These are phyloP conservation scores for Chalcis sispes DNA, from an alignment of 2,888 invertebrate species.

Conservation along the genomic window DNA sequence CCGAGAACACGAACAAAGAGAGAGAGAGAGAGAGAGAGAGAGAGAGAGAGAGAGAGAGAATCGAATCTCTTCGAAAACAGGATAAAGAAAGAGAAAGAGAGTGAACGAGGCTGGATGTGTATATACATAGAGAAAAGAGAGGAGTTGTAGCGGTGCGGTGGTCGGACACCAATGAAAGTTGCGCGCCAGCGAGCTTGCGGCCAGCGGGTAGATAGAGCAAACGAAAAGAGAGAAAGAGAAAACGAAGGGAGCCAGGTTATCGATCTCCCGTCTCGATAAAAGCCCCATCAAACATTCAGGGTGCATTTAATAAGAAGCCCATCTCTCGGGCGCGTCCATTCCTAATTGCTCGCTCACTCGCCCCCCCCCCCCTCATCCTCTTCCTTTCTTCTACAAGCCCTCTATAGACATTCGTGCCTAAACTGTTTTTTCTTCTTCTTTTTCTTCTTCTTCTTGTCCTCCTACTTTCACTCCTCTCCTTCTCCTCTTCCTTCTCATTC, in stretches of 20 bases:
- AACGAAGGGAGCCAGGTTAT: constrained; percentile 29
- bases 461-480: no score
- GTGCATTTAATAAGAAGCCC: constrained; percentile 56
- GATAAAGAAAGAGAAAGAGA: background rate
- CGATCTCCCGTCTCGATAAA: constrained; percentile 55
- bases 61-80: no score
- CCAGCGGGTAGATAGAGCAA: constrained; percentile 17
- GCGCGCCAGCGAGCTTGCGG: constrained; percentile 45
- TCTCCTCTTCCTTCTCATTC: no score
- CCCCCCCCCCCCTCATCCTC: background rate
- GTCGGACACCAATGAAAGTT: constrained; percentile 54
- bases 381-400: no score
- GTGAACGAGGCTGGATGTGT: no score
- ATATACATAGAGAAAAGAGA: background rate
- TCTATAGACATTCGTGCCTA: no score
- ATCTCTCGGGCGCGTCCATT: constrained; percentile 5
- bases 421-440: no score
- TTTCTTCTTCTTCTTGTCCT: no score
- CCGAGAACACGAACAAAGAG: background rate
- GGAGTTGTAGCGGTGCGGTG: constrained; percentile 2
- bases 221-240: background rate
- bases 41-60: constrained; percentile 13
- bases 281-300: constrained; percentile 58
- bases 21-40: background rate
- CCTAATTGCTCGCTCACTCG: constrained; percentile 22